A percentile compares a stretch with the other conserved stretches of the same genome.
Conservation (phyloP, 2,888 invertebrate genomes). For the Drosophila barbarae region DNA sequence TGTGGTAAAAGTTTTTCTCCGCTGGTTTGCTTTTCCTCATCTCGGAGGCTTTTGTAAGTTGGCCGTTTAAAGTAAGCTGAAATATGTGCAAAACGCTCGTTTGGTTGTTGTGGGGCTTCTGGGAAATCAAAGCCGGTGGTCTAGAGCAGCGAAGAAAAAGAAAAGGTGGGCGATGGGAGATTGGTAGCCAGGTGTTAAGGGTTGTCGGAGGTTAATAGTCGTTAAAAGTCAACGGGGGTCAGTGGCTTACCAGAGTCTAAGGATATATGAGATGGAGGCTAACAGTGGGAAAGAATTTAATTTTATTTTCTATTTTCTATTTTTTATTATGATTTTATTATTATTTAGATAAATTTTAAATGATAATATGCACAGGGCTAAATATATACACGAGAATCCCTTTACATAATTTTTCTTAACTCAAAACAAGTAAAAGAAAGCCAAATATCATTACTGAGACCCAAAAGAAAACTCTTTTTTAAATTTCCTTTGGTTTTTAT, state of each 20-base stretch:
- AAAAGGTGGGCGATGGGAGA: slow-evolving; percentile 11
- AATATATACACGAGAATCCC: not conserved
- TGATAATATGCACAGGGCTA: not conserved
- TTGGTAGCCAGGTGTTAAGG: slow-evolving; percentile 19
- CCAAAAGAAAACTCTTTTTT: not conserved
- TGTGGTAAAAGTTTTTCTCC: slow-evolving; percentile 69
- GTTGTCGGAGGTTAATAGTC: slow-evolving; percentile 37
- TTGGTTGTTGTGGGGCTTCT: slow-evolving; percentile 32
- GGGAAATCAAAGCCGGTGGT: slow-evolving; percentile 36
- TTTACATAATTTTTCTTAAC: not conserved
- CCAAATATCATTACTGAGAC: not conserved
- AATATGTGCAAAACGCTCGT: slow-evolving; percentile 29
- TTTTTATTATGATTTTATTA: too few relatives aligned
- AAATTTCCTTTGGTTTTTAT: not conserved
- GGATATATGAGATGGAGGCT: slow-evolving; percentile 20
- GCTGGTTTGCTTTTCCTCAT: slow-evolving; percentile 11
- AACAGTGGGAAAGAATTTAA: not conserved
- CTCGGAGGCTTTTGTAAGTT: slow-evolving; percentile 19
- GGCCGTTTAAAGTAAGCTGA: slow-evolving; percentile 40
- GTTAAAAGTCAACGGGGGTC: slow-evolving; percentile 33
- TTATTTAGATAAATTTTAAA: not conserved
- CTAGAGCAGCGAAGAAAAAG: slow-evolving; percentile 9
- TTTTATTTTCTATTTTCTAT: too few relatives aligned
- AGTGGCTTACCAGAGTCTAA: slow-evolving; percentile 36
- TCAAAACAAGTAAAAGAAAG: not conserved